Base-by-base conservation (phyloP, 37 sponge, comb jelly and placozoan genomes). In the Cliona cf. orientalis region DNA sequence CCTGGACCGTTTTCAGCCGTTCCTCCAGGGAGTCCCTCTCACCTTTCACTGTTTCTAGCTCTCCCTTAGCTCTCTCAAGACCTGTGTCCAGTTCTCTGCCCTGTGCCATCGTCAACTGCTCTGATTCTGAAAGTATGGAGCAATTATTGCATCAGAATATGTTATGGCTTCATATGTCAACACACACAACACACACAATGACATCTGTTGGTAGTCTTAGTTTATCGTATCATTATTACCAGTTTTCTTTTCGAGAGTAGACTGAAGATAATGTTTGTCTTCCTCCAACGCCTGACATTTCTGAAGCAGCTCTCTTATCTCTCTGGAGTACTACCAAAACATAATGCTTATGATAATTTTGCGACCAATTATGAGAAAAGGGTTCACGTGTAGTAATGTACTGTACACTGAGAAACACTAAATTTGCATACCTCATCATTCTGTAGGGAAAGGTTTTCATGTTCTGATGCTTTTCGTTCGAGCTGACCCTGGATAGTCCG, bases 401-500 rank as follows among this genome's bases (percentile, higher is more conserved):
- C n/a, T n/a, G n/a, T n/a, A n/a, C n/a, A n/a, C n/a, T n/a, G n/a
- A n/a, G n/a, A n/a, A n/a, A n/a, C n/a, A n/a, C n/a, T n/a, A n/a
- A n/a, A n/a, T n/a, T n/a, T n/a, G n/a, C 37, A 42, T 69, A 80
- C 80, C 70, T 80, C 80, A n/a, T 19, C 57, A 59, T 80, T 80
- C n/a, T 67, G 70, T 19, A 70, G 42, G 21, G 70, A 42, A 28
- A 80, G 42, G 12, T 21, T 49, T 2, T 58, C 71, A 17, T 53
- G 19, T 14, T 69, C 53, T 2, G 39, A 26, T 3, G 40, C 23
- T 42, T 69, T 80, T 3, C 59, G 55, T 2, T 80, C 41, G 32
- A 80, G 37, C 21, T 46, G 25, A 31, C 56, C 70, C 0, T 58
- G 55, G 9, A 55, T 19, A 0, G 55, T 80, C 36, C 58, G 36